Conservation (phyloP, 2,888 invertebrate genomes). For the Hermodice carunculata region DNA sequence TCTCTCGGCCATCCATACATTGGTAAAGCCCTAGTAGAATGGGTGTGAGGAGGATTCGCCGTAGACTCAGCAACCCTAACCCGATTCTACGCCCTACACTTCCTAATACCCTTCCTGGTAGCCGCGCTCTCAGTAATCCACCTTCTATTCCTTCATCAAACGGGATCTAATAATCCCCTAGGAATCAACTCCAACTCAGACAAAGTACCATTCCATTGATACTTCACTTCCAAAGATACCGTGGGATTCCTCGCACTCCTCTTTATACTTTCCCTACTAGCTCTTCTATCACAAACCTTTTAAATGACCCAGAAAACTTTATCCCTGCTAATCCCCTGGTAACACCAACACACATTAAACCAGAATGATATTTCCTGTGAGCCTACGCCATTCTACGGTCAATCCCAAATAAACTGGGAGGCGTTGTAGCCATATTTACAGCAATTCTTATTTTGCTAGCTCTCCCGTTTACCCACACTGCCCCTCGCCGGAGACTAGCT, state of each 20-base stretch:
- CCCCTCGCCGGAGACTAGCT: slow-evolving; percentile 71
- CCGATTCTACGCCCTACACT: slow-evolving; percentile 84
- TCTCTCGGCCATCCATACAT: slow-evolving; percentile 79
- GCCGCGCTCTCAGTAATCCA: slow-evolving; percentile 76
- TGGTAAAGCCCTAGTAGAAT: slow-evolving; percentile 77
- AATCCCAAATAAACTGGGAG: slow-evolving; percentile 84
- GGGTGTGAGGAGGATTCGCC: slow-evolving; percentile 83
- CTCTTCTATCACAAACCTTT: slow-evolving; percentile 74
- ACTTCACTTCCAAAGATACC: slow-evolving; percentile 77
- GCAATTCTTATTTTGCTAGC: slow-evolving; percentile 79
- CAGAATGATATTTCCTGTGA: slow-evolving; percentile 88
- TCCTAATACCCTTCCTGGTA: slow-evolving; percentile 80
- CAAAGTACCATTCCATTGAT: slow-evolving; percentile 80
- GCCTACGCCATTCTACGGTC: slow-evolving; percentile 85
- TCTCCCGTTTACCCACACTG: slow-evolving; percentile 73
- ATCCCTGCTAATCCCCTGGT: slow-evolving; percentile 78
- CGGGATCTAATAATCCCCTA: slow-evolving; percentile 79
- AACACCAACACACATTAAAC: slow-evolving; percentile 83
- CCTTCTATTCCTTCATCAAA: slow-evolving; percentile 77
- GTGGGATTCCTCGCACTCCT: slow-evolving; percentile 43
- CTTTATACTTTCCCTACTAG: slow-evolving; percentile 72
- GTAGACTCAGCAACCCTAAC: slow-evolving; percentile 81
- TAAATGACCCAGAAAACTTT: slow-evolving; percentile 83
- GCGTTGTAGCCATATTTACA: slow-evolving; percentile 78
- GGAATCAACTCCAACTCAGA: slow-evolving; percentile 77